Base-by-base conservation (phyloP, 2,888 invertebrate genomes). In the Sisyra terminalis region DNA sequence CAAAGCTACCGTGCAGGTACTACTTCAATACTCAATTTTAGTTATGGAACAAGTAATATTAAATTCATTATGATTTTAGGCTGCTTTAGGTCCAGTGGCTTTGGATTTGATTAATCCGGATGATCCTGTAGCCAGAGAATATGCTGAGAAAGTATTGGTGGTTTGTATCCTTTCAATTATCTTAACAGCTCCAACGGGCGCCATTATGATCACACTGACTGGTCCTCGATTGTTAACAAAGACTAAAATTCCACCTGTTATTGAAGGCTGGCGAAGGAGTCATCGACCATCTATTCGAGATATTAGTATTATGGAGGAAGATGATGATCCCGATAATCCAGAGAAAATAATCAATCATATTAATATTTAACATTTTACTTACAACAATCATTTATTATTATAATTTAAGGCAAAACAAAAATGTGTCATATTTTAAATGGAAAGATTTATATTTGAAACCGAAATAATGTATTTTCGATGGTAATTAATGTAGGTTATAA, bases 1-100 rank as follows among this genome's bases (percentile, higher is more conserved):
- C 2, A 97, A 97, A 64, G 96, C 94, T 5, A 94, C 96, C n/a
- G 94, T 96, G 1, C 94, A 90, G 71, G 85, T 80, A 64, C 52
- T 48, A n/a, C n/a, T n/a, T n/a, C n/a, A n/a, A n/a, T n/a, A n/a
- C n/a, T n/a, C n/a, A n/a, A n/a, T n/a, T n/a, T n/a, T n/a, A n/a
- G n/a, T n/a, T n/a, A n/a, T n/a, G n/a, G n/a, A n/a, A 31, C 8
- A 34, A 34, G 15, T 4, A 8, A 13, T 34, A 29, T 29, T 8
- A 29, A 2, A 39, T 39, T 17, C 16, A 14, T 37, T 34, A 39
- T 43, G 46, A 41, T 56, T 60, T 15, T 57, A 84, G 73, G 88
- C 88, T 15, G 88, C 88, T 0, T 61, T 89, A 31, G 87, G 80
- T 1, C 84, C 88, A 0, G 78, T 82, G 2, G 76, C 81, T 1